These are phyloP conservation scores for Burhinus bistriatus DNA, from an alignment of 2,113 vertebrate genomes.

Conservation along the genomic window DNA sequence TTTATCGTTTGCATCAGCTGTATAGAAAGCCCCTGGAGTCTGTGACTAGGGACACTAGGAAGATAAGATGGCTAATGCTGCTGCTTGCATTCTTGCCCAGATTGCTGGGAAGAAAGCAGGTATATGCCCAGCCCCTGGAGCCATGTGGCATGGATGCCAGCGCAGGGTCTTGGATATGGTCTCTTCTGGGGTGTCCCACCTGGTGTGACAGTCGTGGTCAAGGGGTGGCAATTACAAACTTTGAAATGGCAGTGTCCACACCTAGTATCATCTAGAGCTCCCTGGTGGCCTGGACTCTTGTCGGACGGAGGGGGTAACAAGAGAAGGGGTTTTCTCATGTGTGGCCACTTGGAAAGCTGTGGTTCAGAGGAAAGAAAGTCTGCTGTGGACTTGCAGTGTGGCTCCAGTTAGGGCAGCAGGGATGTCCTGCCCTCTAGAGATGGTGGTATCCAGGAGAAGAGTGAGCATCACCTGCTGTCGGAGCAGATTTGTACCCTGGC, in stretches of 20 bases:
- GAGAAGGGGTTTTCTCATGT: neutral
- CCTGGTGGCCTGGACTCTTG: neutral
- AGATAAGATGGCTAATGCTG: neutral
- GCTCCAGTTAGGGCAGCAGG: neutral
- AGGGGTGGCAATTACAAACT: neutral
- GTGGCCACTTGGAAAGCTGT: neutral
- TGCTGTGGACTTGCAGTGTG: neutral
- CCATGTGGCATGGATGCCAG: neutral
- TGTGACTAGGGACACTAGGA: neutral
- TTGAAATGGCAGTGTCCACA: neutral
- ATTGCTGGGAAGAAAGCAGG: neutral
- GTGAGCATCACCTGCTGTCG: neutral
- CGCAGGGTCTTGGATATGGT: neutral
- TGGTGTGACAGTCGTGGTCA: neutral
- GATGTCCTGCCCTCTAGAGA: neutral
- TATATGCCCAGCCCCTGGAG: neutral
- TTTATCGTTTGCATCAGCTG: neutral
- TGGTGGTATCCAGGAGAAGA: neutral
- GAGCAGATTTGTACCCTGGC: neutral
- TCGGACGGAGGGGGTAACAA: accelerated
- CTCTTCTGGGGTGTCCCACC: neutral
- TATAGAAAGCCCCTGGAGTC: neutral
- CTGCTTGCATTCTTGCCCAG: neutral
- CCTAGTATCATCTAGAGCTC: neutral
- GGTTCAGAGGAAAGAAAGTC: neutral